A percentile compares a stretch with the other conserved stretches of the same genome.
Conservation (phyloP, 2,113 vertebrate species). For the Microcebus murinus region DNA sequence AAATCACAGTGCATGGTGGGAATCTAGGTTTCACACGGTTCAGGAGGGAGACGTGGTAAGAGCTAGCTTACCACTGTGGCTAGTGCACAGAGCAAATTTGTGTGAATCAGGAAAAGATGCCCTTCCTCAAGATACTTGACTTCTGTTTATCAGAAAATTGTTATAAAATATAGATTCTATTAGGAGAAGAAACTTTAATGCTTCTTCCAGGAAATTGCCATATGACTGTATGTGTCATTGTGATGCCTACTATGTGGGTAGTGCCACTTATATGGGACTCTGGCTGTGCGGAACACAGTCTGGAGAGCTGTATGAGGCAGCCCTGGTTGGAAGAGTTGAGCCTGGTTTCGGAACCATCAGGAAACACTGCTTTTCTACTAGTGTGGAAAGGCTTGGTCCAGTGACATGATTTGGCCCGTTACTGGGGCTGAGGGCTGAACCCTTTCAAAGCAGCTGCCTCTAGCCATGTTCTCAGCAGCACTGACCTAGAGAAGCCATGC, state of each 20-base stretch:
- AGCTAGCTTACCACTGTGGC: neutral
- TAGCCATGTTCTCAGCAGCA: neutral
- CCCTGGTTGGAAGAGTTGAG: neutral
- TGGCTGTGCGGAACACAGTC: too few relatives aligned
- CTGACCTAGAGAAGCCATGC: neutral
- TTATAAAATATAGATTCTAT: conserved; percentile 12
- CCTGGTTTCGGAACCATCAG: neutral
- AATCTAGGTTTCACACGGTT: neutral
- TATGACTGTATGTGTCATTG: neutral
- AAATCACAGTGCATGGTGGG: neutral
- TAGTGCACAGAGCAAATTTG: neutral
- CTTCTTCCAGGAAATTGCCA: neutral
- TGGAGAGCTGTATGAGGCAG: neutral
- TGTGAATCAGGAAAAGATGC: conserved; percentile 4
- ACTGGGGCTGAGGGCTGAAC: neutral
- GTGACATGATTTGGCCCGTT: neutral
- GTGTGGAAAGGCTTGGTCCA: neutral
- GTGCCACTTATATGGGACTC: neutral
- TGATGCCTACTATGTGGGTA: neutral
- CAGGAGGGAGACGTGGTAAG: neutral
- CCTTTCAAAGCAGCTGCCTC: neutral
- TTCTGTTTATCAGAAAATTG: conserved; percentile 26
- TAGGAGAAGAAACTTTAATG: neutral
- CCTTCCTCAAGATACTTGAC: neutral
- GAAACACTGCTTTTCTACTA: neutral